Conservation (phyloP, 1,140 invertebrate species). For the Calycopis cecrops region DNA sequence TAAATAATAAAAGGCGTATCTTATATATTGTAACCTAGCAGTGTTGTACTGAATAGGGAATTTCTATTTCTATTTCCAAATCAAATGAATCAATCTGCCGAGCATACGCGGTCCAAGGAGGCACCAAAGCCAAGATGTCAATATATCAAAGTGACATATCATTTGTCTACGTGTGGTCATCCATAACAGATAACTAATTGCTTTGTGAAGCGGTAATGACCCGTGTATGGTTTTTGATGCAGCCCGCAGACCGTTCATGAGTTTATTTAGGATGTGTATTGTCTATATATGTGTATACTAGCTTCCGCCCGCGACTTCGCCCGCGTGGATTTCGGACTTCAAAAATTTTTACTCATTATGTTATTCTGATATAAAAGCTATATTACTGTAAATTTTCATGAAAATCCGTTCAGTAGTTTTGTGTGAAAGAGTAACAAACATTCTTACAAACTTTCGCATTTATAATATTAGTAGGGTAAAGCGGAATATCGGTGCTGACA, state of each 20-base stretch:
- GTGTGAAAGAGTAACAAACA: too few species aligned
- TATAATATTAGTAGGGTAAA: too few species aligned
- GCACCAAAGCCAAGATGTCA: constrained; percentile 33
- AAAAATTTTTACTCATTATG: too few species aligned
- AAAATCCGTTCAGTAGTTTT: too few species aligned
- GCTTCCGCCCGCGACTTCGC: constrained; percentile 4
- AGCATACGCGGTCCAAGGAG: constrained; percentile 22
- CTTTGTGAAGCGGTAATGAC: constrained; percentile 24
- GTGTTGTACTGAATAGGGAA: too few species aligned
- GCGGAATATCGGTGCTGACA: too few species aligned
- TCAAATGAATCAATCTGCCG: constrained; percentile 23
- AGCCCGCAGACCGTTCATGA: neutral
- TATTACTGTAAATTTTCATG: too few species aligned
- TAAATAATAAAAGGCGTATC: too few species aligned
- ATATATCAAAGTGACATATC: constrained; percentile 42
- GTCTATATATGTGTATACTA: neutral
- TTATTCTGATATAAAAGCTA: too few species aligned
- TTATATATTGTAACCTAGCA: too few species aligned
- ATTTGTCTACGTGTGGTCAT: constrained; percentile 37
- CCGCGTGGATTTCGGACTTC: too few species aligned
- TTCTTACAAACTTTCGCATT: too few species aligned
- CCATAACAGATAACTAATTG: constrained; percentile 39
- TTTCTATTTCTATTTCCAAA: constrained; percentile 8
- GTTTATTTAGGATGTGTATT: neutral
- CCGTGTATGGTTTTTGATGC: neutral